Evolutionary conservation across 2,888 invertebrate genomes (phyloP).

Genomic region (Idaea straminata): DNA sequence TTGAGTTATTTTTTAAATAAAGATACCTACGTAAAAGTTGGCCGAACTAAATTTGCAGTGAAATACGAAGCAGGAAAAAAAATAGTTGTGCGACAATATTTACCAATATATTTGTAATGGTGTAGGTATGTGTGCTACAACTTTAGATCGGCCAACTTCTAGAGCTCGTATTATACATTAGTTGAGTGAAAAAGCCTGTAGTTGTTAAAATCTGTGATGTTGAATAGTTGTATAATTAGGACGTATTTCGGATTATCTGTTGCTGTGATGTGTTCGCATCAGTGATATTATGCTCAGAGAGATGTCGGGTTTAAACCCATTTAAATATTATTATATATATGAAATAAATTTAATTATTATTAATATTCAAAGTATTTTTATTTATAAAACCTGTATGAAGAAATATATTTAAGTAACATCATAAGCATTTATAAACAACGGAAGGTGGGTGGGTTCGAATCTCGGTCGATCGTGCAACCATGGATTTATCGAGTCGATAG

Average conservation of each 20-base stretch:
- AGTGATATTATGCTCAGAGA: conserved; percentile 71
- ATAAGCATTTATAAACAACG: not conserved
- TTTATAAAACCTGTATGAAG: not conserved
- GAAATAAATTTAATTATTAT: conserved; percentile 7
- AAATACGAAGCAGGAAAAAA: too few relatives aligned
- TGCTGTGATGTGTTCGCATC: conserved; percentile 41
- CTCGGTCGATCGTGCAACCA: too few relatives aligned
- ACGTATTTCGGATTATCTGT: conserved; percentile 30
- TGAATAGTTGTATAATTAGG: conserved; percentile 43
- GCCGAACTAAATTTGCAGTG: too few relatives aligned
- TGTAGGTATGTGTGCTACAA: too few relatives aligned
- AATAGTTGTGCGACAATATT: too few relatives aligned
- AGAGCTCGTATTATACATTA: not conserved
- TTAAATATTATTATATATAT: conserved; percentile 41
- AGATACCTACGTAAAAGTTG: too few relatives aligned
- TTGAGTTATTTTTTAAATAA: not conserved
- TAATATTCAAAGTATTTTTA: not conserved
- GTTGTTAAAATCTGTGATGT: conserved; percentile 66
- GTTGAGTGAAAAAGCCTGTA: not conserved
- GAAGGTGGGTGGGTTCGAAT: too few relatives aligned
- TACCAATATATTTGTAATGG: too few relatives aligned
- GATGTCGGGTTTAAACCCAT: conserved; percentile 48
- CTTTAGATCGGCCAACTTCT: too few relatives aligned
- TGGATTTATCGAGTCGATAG: too few relatives aligned
- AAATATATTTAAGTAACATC: too few relatives aligned